These are phyloP conservation scores for Morpho achilles DNA, from an alignment of 2,888 invertebrate species.

Conservation along the genomic window DNA sequence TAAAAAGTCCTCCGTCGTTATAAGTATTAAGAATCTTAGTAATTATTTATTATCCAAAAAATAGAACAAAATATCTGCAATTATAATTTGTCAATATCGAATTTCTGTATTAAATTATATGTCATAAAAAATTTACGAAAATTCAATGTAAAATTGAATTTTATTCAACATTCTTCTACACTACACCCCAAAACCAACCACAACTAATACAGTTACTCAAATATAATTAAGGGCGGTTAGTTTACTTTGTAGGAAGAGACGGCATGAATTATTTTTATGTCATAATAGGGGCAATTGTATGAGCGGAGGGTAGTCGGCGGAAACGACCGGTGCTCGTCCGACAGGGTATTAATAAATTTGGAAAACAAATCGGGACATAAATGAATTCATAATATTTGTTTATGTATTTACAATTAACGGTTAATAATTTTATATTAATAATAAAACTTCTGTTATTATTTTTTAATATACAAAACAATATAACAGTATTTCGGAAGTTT, in stretches of 20 bases:
- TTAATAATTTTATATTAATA: too few species aligned
- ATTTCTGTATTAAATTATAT: too few species aligned
- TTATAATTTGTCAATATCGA: too few species aligned
- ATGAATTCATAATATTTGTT: background rate
- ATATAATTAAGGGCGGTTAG: conserved; percentile 41
- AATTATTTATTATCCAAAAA: too few species aligned
- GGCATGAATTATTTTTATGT: conserved; percentile 56
- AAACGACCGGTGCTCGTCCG: conserved; percentile 31
- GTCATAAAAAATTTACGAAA: too few species aligned
- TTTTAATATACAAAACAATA: too few species aligned
- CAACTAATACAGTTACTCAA: conserved; percentile 34
- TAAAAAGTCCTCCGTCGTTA: too few species aligned
- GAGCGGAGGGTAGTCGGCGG: conserved; percentile 33
- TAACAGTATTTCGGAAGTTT: too few species aligned
- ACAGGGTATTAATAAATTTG: conserved; percentile 23
- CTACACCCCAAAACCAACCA: background rate
- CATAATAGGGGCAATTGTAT: conserved; percentile 54
- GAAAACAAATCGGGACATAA: conserved; percentile 11
- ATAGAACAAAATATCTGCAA: too few species aligned
- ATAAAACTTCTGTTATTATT: too few species aligned
- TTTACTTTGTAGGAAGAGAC: conserved; percentile 45
- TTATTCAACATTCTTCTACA: background rate
- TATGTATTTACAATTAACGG: background rate
- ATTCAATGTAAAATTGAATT: too few species aligned
- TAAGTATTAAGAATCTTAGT: too few species aligned